phyloP scores from a whole-genome alignment of 2,113 vertebrate genomes.

The Ahaetulla prasina region DNA sequence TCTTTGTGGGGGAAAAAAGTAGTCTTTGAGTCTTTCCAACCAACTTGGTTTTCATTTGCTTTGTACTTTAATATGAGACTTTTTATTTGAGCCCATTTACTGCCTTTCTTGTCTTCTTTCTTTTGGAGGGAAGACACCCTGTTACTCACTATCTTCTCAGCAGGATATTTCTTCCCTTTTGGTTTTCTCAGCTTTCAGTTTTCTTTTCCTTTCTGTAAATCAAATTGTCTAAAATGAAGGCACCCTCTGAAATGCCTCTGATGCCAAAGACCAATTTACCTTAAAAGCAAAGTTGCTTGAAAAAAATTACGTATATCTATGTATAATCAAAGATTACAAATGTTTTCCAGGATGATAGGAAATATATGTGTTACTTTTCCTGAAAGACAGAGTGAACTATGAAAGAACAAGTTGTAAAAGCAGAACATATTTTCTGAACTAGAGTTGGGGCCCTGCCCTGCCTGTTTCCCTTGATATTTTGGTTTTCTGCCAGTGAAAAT shows the following conservation, averaged over 20 bases:
- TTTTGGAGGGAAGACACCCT: background rate
- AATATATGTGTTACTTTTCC: conserved; percentile 15
- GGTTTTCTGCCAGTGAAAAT: conserved; percentile 68
- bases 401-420: conserved; percentile 62
- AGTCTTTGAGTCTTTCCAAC: background rate
- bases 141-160: background rate
- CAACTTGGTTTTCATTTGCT: background rate
- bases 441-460: conserved; percentile 55
- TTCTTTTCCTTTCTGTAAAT: background rate
- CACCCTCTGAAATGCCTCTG: background rate
- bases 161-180: background rate
- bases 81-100: background rate
- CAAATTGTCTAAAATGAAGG: background rate
- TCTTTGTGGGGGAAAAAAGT: background rate
- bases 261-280: background rate
- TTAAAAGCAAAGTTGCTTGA: background rate
- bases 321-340: background rate
- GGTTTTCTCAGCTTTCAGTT: background rate
- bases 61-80: background rate
- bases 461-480: conserved; percentile 66
- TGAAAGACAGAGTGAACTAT: conserved; percentile 50
- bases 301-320: background rate
- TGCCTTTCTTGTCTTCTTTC: background rate
- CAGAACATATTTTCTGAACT: conserved; percentile 55
- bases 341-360: background rate